These are phyloP conservation scores for Felis chaus DNA, from an alignment of 2,113 vertebrate genomes.

Conservation along the genomic window DNA sequence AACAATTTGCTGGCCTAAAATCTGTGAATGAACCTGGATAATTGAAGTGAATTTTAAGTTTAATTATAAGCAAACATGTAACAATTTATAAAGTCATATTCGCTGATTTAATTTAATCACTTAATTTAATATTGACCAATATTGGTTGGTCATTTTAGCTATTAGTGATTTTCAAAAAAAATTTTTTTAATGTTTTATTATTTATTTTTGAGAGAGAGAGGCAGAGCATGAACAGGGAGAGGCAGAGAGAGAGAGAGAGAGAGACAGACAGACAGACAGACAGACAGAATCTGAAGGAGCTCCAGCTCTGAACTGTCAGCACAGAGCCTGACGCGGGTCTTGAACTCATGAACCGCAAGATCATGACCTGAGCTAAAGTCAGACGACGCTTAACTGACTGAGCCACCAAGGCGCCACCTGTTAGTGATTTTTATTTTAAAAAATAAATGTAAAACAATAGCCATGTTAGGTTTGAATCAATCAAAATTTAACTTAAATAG, in stretches of 20 bases:
- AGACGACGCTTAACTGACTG: too few species aligned
- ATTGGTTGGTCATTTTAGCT: not conserved
- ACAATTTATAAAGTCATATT: not conserved
- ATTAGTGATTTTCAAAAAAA: not conserved
- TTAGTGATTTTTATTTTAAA: not conserved
- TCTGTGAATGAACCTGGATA: conserved; percentile 15
- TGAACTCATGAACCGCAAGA: too few species aligned
- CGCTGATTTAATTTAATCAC: not conserved
- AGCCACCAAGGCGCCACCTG: too few species aligned
- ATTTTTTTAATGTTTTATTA: too few species aligned
- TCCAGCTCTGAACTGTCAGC: too few species aligned
- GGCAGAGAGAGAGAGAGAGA: too few species aligned
- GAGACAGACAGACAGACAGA: too few species aligned
- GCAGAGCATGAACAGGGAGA: too few species aligned
- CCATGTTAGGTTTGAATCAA: not conserved
- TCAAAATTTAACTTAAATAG: not conserved
- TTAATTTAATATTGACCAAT: not conserved
- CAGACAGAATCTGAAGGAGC: too few species aligned
- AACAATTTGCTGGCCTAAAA: not conserved
- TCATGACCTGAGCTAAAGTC: too few species aligned
- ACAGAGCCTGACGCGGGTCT: too few species aligned
- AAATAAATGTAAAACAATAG: conserved; percentile 25
- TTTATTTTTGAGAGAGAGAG: too few species aligned
- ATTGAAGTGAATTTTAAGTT: conserved; percentile 40
- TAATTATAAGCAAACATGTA: not conserved